Base-by-base conservation (phyloP, 2,888 invertebrate species). In the Mythimna vitellina region DNA sequence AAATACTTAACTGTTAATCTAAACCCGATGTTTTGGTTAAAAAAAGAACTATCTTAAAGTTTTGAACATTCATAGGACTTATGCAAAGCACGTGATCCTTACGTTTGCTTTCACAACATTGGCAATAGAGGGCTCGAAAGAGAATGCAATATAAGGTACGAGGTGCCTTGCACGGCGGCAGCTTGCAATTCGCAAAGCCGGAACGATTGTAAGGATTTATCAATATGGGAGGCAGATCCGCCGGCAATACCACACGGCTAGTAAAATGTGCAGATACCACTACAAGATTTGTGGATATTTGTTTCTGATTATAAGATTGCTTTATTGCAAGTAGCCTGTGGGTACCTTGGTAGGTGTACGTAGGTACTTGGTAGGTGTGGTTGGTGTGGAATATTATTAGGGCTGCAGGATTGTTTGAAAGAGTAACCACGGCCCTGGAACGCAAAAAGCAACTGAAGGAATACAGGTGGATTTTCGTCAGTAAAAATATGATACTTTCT, bases 181-280 rank as follows among this genome's bases (percentile, higher is more conserved):
- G 85, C 91, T 90, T 90, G 90, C 91, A 91, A 91, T 92, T 91
- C 89, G 88, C 92, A 94, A 94, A 94, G 94, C 93, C 89, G 82
- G 89, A 92, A 73, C 92, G 92, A 93, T 94, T 92, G 93, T 94
- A 87, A 89, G 94, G 94, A 94, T 94, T 94, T 94, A 92, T 91
- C 93, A 92, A 93, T 92, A 93, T 90, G 90, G 90, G 87, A 86
- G 86, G 88, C 86, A 89, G 90, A 91, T 93, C 90, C 86, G 87
- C 88, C 81, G 86, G 84, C 62, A 75, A 70, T 73, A 72, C 76
- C 81, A 75, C 86, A 80, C 80, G 83, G 84, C 86, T 86, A 80
- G 82, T 86, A 86, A 85, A 86, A 83, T 65, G 84, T 84, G 78
- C 81, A 77, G 86, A 86, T 88, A 84, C 69, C 66, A 53, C 66